phyloP scores from a whole-genome alignment of 1,140 invertebrate genomes.

The Drosophila mauritiana region DNA sequence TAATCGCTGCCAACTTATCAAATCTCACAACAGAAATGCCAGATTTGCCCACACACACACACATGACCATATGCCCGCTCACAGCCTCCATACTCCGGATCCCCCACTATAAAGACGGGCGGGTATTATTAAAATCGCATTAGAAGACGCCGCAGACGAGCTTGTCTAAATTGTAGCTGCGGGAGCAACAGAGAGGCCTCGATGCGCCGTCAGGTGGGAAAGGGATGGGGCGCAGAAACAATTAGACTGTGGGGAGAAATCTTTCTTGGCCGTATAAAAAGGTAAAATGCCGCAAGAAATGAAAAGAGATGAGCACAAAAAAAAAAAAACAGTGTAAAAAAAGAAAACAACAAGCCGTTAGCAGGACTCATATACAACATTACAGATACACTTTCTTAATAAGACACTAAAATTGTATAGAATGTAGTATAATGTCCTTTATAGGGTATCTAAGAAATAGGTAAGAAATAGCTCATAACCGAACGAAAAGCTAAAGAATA shows the following conservation, averaged over 20 bases:
- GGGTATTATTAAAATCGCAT: slow-evolving; percentile 84
- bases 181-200: slow-evolving; percentile 7
- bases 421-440: no score
- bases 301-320: slow-evolving; percentile 28
- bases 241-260: slow-evolving; percentile 74
- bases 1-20: slow-evolving; percentile 82
- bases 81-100: slow-evolving; percentile 16
- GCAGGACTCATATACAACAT: slow-evolving; percentile 5
- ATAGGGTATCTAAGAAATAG: no score
- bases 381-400: not conserved
- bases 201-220: slow-evolving; percentile 2
- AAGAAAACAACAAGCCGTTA: slow-evolving; percentile 18
- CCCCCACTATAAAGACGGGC: slow-evolving; percentile 59
- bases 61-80: not conserved
- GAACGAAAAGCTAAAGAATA: no score
- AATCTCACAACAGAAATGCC: slow-evolving; percentile 75
- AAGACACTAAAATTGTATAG: no score
- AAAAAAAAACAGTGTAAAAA: slow-evolving; percentile 10
- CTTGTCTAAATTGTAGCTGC: slow-evolving; percentile 73
- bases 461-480: no score
- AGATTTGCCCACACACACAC: slow-evolving; percentile 9
- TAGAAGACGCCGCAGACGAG: slow-evolving; percentile 74
- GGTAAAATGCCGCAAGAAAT: slow-evolving; percentile 49
- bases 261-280: slow-evolving; percentile 44
- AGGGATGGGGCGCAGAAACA: slow-evolving; percentile 49